Evolutionary conservation across 2,888 invertebrate species (phyloP).

Genomic region (Graphium colonna): DNA sequence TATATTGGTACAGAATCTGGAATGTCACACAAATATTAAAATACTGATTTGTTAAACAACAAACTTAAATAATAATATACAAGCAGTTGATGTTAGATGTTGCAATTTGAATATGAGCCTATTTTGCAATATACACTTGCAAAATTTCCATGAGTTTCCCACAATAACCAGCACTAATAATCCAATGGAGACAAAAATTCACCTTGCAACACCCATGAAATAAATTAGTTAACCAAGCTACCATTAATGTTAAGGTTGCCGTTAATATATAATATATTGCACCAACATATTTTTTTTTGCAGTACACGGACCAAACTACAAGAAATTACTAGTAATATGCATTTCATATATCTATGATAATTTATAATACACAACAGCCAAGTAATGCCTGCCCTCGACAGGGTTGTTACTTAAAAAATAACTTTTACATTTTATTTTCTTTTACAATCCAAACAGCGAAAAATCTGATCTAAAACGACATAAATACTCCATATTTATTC

Average conservation of each 20-base stretch:
- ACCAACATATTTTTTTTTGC: slow-evolving; percentile 49
- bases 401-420: slow-evolving; percentile 30
- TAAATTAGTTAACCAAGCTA: slow-evolving; percentile 43
- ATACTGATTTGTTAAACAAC: slow-evolving; percentile 77
- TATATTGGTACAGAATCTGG: slow-evolving; percentile 63
- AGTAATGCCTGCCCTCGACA: slow-evolving; percentile 40
- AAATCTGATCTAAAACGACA: slow-evolving; percentile 37
- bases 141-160: slow-evolving; percentile 27
- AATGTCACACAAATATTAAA: slow-evolving; percentile 78
- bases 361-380: slow-evolving; percentile 68
- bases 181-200: slow-evolving; percentile 42
- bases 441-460: slow-evolving; percentile 36
- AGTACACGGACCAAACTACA: slow-evolving; percentile 50
- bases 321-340: slow-evolving; percentile 44
- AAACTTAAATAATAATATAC: slow-evolving; percentile 62
- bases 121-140: slow-evolving; percentile 3
- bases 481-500: slow-evolving; percentile 35
- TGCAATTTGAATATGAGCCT: slow-evolving; percentile 52
- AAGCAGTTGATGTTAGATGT: slow-evolving; percentile 56
- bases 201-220: slow-evolving; percentile 61
- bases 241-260: slow-evolving; percentile 45
- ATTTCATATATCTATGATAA: slow-evolving; percentile 36
- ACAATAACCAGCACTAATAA: slow-evolving; percentile 33
- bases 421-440: slow-evolving; percentile 26
- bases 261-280: slow-evolving; percentile 59